phyloP scores from a whole-genome alignment of 1,140 invertebrate genomes.

The Saccostrea echinata region DNA sequence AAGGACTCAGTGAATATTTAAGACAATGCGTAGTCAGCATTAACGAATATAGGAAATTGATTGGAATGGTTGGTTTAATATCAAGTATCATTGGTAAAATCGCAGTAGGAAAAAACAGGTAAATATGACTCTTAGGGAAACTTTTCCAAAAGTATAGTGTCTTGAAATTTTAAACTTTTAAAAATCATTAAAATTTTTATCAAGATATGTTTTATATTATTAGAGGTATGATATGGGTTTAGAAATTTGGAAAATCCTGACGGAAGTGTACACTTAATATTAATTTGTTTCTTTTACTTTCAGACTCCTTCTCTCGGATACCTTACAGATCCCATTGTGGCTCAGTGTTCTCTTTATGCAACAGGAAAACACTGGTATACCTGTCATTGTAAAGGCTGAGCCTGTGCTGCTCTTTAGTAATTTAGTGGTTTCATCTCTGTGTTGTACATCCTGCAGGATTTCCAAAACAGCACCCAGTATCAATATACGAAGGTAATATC shows the following conservation, averaged over 20 bases:
- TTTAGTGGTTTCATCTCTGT: not conserved
- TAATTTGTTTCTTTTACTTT: not conserved
- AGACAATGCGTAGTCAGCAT: not conserved
- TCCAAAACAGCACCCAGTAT: conserved; percentile 25
- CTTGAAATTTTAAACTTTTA: too few relatives aligned
- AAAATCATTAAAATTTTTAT: too few relatives aligned
- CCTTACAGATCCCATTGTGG: conserved; percentile 39
- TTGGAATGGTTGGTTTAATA: not conserved
- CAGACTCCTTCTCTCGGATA: conserved; percentile 25
- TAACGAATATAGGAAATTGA: not conserved
- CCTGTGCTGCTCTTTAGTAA: not conserved
- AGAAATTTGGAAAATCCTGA: too few relatives aligned
- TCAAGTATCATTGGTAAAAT: not conserved
- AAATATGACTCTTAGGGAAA: not conserved
- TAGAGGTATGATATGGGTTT: too few relatives aligned
- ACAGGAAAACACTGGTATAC: not conserved
- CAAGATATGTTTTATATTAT: too few relatives aligned
- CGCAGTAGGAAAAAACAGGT: not conserved
- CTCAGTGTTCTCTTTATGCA: not conserved
- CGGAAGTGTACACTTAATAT: too few relatives aligned
- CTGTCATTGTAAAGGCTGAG: not conserved
- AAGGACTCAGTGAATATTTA: not conserved
- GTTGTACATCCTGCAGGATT: not conserved
- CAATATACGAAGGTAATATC: conserved; percentile 18
- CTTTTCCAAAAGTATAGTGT: too few relatives aligned